Percentiles rank a stretch among this genome's conserved stretches.
phyloP scores from a whole-genome alignment of 2,888 invertebrate genomes.

The Tenodera sinensis region DNA sequence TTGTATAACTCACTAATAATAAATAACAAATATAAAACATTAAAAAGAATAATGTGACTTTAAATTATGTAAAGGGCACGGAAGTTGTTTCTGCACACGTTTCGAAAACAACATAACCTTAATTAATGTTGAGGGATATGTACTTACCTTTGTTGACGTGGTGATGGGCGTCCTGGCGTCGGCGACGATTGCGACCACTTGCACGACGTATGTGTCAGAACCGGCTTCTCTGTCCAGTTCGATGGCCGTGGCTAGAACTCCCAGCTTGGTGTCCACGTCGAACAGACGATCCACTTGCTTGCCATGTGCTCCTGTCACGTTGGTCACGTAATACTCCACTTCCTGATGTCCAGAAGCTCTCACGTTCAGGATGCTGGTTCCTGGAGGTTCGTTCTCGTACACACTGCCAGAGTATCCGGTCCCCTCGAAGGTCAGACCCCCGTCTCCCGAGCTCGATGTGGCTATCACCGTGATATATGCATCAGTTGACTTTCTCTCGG shows the following conservation, averaged over 20 bases:
- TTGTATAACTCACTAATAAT: too few relatives aligned
- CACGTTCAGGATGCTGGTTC: slow-evolving; percentile 78
- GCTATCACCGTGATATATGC: slow-evolving; percentile 81
- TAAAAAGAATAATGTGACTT: too few relatives aligned
- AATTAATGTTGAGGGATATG: background rate
- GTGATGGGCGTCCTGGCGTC: slow-evolving; percentile 66
- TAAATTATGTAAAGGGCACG: too few relatives aligned
- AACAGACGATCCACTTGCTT: slow-evolving; percentile 84
- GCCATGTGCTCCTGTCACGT: slow-evolving; percentile 55
- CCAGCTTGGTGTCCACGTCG: slow-evolving; percentile 84
- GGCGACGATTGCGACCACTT: slow-evolving; percentile 78
- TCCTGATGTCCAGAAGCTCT: slow-evolving; percentile 53
- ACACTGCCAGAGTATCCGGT: slow-evolving; percentile 72
- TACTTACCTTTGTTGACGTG: slow-evolving; percentile 77
- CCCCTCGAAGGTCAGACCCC: slow-evolving; percentile 51
- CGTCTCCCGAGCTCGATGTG: slow-evolving; percentile 52
- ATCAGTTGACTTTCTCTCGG: slow-evolving; percentile 82
- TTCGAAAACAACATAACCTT: too few relatives aligned
- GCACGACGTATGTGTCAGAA: slow-evolving; percentile 76
- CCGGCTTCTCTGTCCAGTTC: slow-evolving; percentile 81
- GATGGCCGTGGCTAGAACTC: slow-evolving; percentile 81
- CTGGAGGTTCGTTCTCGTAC: slow-evolving; percentile 84
- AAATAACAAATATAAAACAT: too few relatives aligned
- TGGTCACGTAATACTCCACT: slow-evolving; percentile 86
- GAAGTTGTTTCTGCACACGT: too few relatives aligned